A percentile compares a stretch with the other conserved stretches of the same genome.
Conservation (phyloP, 2,797 vertebrate species). For the Pseudotriccus pelzelni region DNA sequence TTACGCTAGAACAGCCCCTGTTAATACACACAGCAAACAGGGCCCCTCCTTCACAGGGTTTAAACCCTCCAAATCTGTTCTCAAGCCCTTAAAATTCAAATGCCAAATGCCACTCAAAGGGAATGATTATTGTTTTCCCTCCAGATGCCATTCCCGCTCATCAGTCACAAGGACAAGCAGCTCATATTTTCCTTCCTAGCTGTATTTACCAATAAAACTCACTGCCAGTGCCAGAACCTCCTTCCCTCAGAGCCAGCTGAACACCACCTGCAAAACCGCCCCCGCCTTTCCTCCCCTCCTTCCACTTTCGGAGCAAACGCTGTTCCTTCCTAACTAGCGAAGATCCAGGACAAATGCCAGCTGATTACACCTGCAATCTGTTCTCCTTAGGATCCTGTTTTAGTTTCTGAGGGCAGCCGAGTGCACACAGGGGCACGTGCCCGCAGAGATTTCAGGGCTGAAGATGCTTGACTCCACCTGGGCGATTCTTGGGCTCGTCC, state of each 20-base stretch:
- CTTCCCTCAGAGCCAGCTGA: slow-evolving; percentile 11
- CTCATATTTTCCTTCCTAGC: neutral
- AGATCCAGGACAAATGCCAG: slow-evolving; percentile 45
- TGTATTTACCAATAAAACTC: slow-evolving; percentile 18
- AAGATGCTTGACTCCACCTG: neutral
- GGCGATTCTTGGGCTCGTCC: neutral
- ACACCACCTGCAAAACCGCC: neutral
- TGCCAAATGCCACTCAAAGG: neutral
- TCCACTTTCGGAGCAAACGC: slow-evolving; percentile 6
- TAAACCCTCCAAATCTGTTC: neutral
- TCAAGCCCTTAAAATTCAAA: neutral
- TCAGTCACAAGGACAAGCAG: slow-evolving; percentile 30
- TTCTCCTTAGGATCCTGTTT: neutral
- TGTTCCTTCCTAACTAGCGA: neutral
- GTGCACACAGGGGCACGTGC: neutral
- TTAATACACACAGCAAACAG: fast-evolving
- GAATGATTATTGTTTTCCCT: slow-evolving; percentile 40
- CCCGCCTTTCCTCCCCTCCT: neutral
- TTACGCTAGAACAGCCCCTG: neutral
- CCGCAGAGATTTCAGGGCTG: neutral
- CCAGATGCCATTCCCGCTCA: slow-evolving; percentile 3
- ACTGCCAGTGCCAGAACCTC: neutral
- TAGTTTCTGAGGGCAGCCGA: neutral
- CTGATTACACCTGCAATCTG: slow-evolving; percentile 56
- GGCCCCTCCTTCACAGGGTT: neutral